A percentile compares a stretch with the other conserved stretches of the same genome.
Conservation (phyloP, 2,888 invertebrate genomes). For the Cheilosia urbana region DNA sequence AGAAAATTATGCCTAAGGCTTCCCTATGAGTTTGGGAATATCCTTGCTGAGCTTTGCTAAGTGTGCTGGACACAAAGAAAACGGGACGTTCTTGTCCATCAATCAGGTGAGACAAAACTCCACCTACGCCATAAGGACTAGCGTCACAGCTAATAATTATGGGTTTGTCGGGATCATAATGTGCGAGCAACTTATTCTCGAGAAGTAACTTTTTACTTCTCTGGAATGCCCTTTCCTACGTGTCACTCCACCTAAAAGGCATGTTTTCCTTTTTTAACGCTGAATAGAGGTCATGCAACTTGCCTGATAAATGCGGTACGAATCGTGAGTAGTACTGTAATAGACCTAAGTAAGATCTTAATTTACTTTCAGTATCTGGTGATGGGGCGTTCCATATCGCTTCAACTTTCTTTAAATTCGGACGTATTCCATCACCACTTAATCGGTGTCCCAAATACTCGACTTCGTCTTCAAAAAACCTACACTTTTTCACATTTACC, state of each 20-base stretch:
- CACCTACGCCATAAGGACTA: conserved; percentile 36
- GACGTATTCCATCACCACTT: not conserved
- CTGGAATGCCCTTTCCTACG: no score
- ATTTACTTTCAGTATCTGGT: conserved; percentile 42
- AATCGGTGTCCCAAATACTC: not conserved
- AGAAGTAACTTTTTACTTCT: not conserved
- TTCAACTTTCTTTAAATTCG: conserved; percentile 14
- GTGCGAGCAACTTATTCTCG: not conserved
- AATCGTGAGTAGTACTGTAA: conserved; percentile 47
- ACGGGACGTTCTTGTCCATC: conserved; percentile 35
- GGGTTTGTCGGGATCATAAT: conserved; percentile 4
- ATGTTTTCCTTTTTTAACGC: not conserved
- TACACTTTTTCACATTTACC: conserved; percentile 57
- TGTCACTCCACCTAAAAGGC: no score
- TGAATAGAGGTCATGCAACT: not conserved
- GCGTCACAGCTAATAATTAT: conserved; percentile 1
- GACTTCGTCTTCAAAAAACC: conserved; percentile 36
- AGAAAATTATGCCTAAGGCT: conserved; percentile 33
- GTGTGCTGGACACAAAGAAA: conserved; percentile 23
- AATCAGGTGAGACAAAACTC: not conserved
- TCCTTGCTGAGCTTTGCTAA: conserved; percentile 16
- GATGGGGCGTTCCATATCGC: conserved; percentile 38
- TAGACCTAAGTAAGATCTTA: conserved; percentile 55
- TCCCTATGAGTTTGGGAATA: conserved; percentile 34
- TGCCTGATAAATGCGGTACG: conserved; percentile 34